Conservation (phyloP, 35 echinoderm and acorn worm genomes). For the Chiridota heheva region DNA sequence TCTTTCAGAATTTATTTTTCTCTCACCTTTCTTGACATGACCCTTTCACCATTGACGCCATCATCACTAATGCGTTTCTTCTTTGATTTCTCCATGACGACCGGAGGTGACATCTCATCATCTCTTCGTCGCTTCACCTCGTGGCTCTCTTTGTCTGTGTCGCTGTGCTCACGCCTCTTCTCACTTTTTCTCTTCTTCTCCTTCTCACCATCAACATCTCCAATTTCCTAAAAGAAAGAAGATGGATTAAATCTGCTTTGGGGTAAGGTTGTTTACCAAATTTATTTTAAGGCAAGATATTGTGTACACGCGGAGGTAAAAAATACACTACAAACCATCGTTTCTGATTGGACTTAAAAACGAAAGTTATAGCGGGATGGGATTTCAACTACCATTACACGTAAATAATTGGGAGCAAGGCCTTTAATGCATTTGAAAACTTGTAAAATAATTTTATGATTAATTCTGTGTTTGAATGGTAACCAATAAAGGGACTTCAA, state of each 20-base stretch:
- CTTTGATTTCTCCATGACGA: conserved; percentile 33
- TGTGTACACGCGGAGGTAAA: background rate
- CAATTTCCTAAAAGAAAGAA: background rate
- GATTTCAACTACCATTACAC: background rate
- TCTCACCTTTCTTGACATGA: no score
- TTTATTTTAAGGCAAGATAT: background rate
- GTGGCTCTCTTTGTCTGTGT: conserved; percentile 51
- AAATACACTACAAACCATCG: background rate
- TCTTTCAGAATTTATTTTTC: no score
- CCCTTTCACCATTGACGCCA: conserved; percentile 64
- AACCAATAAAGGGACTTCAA: no score
- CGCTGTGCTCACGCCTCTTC: conserved; percentile 77
- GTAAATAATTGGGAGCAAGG: no score
- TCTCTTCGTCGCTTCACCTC: conserved; percentile 56
- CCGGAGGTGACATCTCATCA: conserved; percentile 46
- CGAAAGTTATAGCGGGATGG: no score
- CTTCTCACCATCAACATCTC: conserved; percentile 33
- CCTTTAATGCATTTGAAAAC: no score
- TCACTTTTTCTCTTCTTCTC: conserved; percentile 72
- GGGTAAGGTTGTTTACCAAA: conserved; percentile 46
- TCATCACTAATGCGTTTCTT: conserved; percentile 63
- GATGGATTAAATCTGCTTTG: background rate
- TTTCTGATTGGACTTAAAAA: background rate
- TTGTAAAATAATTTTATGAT: no score
- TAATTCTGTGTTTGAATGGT: background rate